Base-by-base conservation (phyloP, 2,888 invertebrate species). In the Ceramica pisi region DNA sequence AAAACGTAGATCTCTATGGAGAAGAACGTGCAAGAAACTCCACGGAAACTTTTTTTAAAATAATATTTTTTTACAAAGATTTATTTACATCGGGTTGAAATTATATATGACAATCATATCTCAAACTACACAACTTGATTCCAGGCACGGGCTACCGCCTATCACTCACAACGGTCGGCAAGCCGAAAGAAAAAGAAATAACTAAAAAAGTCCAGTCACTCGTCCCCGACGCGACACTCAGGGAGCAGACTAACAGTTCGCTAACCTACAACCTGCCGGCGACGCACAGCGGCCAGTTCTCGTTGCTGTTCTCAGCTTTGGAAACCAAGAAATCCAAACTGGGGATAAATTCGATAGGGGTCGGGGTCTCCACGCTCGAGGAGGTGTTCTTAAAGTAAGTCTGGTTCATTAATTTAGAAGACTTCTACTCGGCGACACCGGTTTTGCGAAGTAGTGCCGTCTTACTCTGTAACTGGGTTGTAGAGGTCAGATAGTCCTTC, bases 301-400 rank as follows among this genome's bases (percentile, higher is more conserved):
- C 97, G 0, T 83, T 92, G 23, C 91, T 98, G 73, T 97, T 99
- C 87, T 90, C 95, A 5, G 89, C 93, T 2, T 89, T 99, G 53
- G 98, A 98, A 90, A 71, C 82, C 0, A 90, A 94, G 19, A 97
- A 96, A 81, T 89, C 92, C 0, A 88, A 94, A 8, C 93, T 98
- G 21, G 97, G 97, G 0, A 97, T 99, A 57, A 96, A 97, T 60
- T 97, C 98, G 10, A 97, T 98, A 71, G 98, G 98, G 0, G 97
- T 99, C 0, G 98, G 98, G 0, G 97, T 98, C 23, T 98, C 99
- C 0, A 99, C 99, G 0, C 96, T 99, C 87, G 99, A 99, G 91
- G 99, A 99, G 92, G 99, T 99, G 2, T 99, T 99, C 91, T 91
- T 99, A 62, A 98, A 97, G 98, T 98, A 89, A 93, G 93, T 89